Conservation (phyloP, 2,888 invertebrate species). For the Acronicta aceris region DNA sequence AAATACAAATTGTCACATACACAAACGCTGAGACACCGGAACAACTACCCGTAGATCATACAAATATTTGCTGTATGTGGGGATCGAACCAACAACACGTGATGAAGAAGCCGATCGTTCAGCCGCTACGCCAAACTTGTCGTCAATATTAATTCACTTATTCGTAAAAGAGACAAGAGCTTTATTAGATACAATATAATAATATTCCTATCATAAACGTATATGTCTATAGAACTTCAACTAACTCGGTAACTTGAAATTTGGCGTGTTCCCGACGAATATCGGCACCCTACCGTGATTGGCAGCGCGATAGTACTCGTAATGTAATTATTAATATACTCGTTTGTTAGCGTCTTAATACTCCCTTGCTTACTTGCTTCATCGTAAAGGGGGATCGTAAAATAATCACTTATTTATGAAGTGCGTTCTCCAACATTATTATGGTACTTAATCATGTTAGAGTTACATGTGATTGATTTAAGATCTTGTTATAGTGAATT, state of each 20-base stretch:
- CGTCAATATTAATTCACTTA: constrained; percentile 34
- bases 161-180: constrained; percentile 19
- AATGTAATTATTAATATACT: constrained; percentile 54
- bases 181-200: constrained; percentile 32
- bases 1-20: no score
- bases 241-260: constrained; percentile 56
- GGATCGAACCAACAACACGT: no score
- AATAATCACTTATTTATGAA: constrained; percentile 28
- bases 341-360: constrained; percentile 39
- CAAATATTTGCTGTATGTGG: no score
- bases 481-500: no score
- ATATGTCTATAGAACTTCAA: constrained; percentile 38
- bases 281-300: constrained; percentile 55
- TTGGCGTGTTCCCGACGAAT: constrained; percentile 50
- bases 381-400: constrained; percentile 18
- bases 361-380: constrained; percentile 26
- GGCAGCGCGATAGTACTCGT: constrained; percentile 38
- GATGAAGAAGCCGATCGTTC: no score
- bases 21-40: no score
- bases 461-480: no score
- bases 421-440: not conserved
- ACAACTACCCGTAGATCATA: no score
- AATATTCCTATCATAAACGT: constrained; percentile 7
- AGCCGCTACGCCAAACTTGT: no score
- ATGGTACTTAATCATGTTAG: not conserved